These are phyloP conservation scores for Atherinosoma microstoma DNA, from an alignment of 2,797 vertebrate genomes.

Conservation along the genomic window DNA sequence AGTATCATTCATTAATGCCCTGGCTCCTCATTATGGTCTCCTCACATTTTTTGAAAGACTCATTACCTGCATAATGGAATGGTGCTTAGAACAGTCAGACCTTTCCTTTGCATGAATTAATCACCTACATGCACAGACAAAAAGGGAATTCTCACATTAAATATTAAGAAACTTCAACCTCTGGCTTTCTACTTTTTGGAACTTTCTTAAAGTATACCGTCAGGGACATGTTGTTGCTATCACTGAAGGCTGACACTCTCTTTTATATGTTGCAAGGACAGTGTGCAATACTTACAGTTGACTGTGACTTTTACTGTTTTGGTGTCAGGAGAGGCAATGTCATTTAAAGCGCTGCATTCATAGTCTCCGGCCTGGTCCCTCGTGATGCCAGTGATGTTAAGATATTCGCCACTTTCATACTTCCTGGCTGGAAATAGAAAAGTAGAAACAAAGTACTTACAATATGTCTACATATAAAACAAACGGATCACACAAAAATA, in stretches of 20 bases:
- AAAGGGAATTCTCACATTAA: constrained; percentile 88
- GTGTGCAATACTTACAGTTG: constrained; percentile 91
- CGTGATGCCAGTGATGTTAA: constrained; percentile 96
- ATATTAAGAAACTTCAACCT: constrained; percentile 81
- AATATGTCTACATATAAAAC: constrained; percentile 46
- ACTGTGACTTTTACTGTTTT: constrained; percentile 95
- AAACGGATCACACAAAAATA: constrained; percentile 30
- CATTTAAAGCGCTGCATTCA: constrained; percentile 95
- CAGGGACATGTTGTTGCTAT: constrained; percentile 64
- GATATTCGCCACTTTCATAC: constrained; percentile 94
- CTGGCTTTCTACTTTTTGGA: constrained; percentile 77
- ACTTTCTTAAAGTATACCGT: constrained; percentile 63
- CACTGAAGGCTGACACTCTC: constrained; percentile 30
- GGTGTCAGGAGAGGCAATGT: constrained; percentile 94
- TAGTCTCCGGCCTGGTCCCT: constrained; percentile 97
- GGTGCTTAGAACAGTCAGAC: constrained; percentile 85
- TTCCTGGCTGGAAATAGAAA: constrained; percentile 88
- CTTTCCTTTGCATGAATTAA: constrained; percentile 85
- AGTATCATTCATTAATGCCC: constrained; percentile 87
- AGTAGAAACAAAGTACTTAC: constrained; percentile 56
- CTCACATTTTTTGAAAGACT: constrained; percentile 87
- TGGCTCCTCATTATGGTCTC: constrained; percentile 86
- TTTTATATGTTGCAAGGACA: constrained; percentile 41
- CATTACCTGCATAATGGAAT: constrained; percentile 90
- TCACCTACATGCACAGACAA: constrained; percentile 82